Conservation (phyloP, 2,888 invertebrate species). For the Eudemis profundana region DNA sequence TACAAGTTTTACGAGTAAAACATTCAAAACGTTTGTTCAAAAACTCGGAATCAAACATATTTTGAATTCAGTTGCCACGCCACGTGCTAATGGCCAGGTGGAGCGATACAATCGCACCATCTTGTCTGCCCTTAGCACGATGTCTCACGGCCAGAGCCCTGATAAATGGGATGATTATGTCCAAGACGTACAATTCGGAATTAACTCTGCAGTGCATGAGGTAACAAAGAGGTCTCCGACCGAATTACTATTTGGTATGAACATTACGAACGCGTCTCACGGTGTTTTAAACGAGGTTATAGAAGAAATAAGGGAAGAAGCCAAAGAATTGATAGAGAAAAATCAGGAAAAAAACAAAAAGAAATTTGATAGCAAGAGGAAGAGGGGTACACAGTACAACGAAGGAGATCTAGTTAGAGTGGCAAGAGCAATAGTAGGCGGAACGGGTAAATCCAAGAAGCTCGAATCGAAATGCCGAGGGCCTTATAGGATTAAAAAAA, state of each 20-base stretch:
- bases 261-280: conserved; percentile 39
- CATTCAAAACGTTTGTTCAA: conserved; percentile 33
- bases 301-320: conserved; percentile 37
- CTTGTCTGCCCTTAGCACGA: no score
- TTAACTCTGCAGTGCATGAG: conserved; percentile 20
- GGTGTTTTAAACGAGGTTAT: conserved; percentile 40
- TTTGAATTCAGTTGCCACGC: conserved; percentile 37
- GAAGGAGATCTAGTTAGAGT: conserved; percentile 35
- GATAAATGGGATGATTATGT: conserved; percentile 36
- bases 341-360: conserved; percentile 38
- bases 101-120: conserved; percentile 28
- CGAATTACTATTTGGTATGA: not conserved
- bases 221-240: not conserved
- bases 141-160: conserved; percentile 22
- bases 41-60: conserved; percentile 44
- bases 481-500: conserved; percentile 21
- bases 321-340: conserved; percentile 32
- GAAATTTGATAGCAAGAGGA: conserved; percentile 38
- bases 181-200: conserved; percentile 32
- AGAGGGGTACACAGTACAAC: conserved; percentile 7
- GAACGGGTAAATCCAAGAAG: conserved; percentile 26
- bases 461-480: conserved; percentile 31
- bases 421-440: not conserved
- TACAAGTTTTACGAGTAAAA: conserved; percentile 46
- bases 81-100: conserved; percentile 37